Percentiles rank a stretch among this genome's conserved stretches.
These are phyloP conservation scores for Liasis olivaceus DNA, from an alignment of 2,797 vertebrate species.

Conservation along the genomic window DNA sequence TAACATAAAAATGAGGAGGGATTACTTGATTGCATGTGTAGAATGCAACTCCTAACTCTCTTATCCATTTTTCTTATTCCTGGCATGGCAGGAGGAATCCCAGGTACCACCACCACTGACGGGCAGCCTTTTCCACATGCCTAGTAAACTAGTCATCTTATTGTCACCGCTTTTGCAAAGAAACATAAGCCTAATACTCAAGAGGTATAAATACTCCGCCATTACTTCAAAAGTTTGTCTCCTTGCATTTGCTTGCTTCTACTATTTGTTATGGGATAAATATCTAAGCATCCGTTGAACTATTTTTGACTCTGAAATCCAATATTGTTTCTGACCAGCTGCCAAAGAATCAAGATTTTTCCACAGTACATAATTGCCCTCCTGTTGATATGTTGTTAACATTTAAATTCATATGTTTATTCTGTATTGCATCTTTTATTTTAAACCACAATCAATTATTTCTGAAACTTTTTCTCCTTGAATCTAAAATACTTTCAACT, in stretches of 20 bases:
- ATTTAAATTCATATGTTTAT: neutral
- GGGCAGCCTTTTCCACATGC: neutral
- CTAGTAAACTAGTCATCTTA: neutral
- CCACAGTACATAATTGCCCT: neutral
- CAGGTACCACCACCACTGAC: neutral
- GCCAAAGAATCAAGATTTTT: neutral
- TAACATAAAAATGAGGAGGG: neutral
- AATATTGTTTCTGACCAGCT: neutral
- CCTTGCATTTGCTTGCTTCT: neutral
- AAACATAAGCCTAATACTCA: neutral
- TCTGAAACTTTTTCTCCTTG: neutral
- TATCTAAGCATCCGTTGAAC: neutral
- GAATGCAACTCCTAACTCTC: neutral
- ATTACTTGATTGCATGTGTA: neutral
- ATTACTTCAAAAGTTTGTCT: neutral
- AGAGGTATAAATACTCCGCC: neutral
- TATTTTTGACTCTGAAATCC: neutral
- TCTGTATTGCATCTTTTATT: neutral
- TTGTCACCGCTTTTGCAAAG: neutral
- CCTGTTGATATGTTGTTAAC: neutral
- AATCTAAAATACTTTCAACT: neutral
- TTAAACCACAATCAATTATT: neutral
- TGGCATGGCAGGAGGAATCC: neutral
- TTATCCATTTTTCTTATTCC: neutral
- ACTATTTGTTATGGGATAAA: neutral